Evolutionary conservation across 2,888 invertebrate species (phyloP).

Genomic region (Branchellion lobata): DNA sequence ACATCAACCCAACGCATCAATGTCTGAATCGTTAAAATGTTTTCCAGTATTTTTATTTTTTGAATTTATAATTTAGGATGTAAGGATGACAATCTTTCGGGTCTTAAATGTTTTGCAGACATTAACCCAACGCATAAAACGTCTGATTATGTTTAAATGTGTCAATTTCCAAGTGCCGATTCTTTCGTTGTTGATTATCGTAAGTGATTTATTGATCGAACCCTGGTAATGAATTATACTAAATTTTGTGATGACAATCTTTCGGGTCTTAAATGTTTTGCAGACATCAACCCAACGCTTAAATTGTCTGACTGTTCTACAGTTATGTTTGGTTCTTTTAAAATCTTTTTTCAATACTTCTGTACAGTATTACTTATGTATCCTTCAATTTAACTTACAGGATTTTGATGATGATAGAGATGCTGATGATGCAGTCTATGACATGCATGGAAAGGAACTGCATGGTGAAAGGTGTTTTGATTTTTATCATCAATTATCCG

Average conservation of each 20-base stretch:
- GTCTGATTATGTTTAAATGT: no score
- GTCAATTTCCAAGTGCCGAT: no score
- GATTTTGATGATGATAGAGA: conserved; percentile 96
- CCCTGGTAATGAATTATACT: no score
- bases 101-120: conserved; percentile 17
- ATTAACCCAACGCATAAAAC: background rate
- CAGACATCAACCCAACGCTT: background rate
- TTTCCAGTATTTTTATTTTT: no score
- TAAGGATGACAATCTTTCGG: conserved; percentile 45
- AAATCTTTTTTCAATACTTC: background rate
- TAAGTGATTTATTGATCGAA: no score
- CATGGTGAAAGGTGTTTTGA: conserved; percentile 72
- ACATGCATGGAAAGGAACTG: conserved; percentile 92
- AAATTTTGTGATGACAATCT: conserved; percentile 24
- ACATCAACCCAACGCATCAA: background rate
- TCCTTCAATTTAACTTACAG: conserved; percentile 58
- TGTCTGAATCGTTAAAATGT: no score
- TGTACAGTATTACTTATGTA: background rate
- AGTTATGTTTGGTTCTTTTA: no score
- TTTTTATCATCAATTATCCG: background rate
- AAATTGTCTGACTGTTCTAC: no score
- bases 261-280: conserved; percentile 20
- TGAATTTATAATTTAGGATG: no score
- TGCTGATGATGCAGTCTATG: conserved; percentile 97
- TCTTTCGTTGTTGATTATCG: no score